phyloP scores from a whole-genome alignment of 2,113 vertebrate species.

The Hypocryptadius cinnamomeus region DNA sequence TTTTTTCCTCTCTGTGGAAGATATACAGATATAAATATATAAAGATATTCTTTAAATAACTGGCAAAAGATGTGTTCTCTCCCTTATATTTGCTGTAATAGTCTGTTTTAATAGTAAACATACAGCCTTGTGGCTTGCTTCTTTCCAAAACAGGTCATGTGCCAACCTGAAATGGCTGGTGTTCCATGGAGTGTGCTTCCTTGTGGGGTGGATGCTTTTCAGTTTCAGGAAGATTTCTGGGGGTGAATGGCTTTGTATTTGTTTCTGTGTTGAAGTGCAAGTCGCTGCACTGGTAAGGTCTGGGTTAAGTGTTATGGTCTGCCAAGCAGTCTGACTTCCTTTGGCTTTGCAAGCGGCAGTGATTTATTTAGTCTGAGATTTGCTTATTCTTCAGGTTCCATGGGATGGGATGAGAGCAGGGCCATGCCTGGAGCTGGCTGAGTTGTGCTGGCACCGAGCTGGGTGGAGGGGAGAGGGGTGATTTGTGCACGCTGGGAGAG shows the following conservation, averaged over 20 bases:
- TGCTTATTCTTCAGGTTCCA: not conserved
- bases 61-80: not conserved
- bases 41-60: not conserved
- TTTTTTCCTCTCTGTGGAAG: not conserved
- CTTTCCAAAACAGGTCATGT: not conserved
- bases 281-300: not conserved
- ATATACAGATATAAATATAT: not conserved
- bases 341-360: not conserved
- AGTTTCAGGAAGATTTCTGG: not conserved
- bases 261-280: not conserved
- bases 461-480: not conserved
- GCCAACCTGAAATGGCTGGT: not conserved
- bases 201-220: accelerated
- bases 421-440: not conserved
- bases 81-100: not conserved
- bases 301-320: not conserved
- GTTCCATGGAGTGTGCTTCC: not conserved
- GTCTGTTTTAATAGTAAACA: not conserved
- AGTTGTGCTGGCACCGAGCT: not conserved
- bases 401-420: not conserved
- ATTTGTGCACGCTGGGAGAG: not conserved
- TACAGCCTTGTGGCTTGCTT: not conserved
- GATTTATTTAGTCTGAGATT: not conserved
- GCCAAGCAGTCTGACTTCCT: not conserved
- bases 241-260: not conserved